Conservation (phyloP, 2,888 invertebrate species). For the Anagyrus pseudococci region DNA sequence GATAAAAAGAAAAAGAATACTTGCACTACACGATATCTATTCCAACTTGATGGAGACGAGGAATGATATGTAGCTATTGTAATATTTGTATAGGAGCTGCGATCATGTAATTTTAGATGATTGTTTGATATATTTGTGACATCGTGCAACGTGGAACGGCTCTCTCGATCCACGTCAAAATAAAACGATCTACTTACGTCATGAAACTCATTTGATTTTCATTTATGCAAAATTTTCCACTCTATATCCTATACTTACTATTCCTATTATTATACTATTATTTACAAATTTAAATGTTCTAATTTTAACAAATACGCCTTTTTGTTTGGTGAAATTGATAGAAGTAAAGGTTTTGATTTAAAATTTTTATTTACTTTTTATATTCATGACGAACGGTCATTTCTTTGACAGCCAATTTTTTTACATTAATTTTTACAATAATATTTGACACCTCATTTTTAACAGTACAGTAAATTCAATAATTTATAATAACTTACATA, state of each 20-base stretch:
- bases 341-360: too few relatives aligned
- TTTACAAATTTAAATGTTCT: not conserved
- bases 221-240: not conserved
- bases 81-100: constrained; percentile 56
- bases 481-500: constrained; percentile 9
- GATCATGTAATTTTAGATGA: constrained; percentile 52
- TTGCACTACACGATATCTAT: constrained; percentile 32
- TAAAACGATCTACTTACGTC: constrained; percentile 44
- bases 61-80: constrained; percentile 49
- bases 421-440: constrained; percentile 38
- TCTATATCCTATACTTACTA: too few relatives aligned
- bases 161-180: constrained; percentile 49
- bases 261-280: too few relatives aligned
- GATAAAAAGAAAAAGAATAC: constrained; percentile 34
- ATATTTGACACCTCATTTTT: constrained; percentile 36
- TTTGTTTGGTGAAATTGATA: too few relatives aligned
- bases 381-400: constrained; percentile 14
- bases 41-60: constrained; percentile 35
- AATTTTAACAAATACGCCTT: too few relatives aligned
- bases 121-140: constrained; percentile 51
- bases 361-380: not conserved
- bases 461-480: constrained; percentile 32
- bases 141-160: constrained; percentile 43
- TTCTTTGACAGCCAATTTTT: constrained; percentile 15
- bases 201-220: constrained; percentile 7